Evolutionary conservation across 1,140 invertebrate species (phyloP).

Genomic region (Cyclina sinensis): DNA sequence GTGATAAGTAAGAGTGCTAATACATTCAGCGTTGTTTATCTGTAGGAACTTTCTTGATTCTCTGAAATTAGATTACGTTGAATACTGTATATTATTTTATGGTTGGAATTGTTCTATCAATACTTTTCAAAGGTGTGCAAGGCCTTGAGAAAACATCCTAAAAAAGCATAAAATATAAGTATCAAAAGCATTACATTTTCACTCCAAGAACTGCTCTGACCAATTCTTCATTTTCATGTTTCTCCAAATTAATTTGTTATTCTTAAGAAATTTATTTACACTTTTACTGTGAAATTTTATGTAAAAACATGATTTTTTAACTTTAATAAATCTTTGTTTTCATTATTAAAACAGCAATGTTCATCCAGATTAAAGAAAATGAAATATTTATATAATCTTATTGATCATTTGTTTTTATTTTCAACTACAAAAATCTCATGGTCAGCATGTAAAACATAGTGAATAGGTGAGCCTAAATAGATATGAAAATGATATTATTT

Average conservation of each 20-base stretch:
- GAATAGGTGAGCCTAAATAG: too few species aligned
- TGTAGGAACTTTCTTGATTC: neutral
- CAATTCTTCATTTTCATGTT: neutral
- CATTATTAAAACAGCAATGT: slow-evolving; percentile 24
- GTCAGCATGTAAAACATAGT: too few species aligned
- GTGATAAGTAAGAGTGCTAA: slow-evolving; percentile 53
- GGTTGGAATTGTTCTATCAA: neutral
- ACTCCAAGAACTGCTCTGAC: neutral
- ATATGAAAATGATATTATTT: too few species aligned
- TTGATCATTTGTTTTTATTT: neutral
- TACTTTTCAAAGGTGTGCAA: too few species aligned
- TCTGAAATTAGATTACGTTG: neutral
- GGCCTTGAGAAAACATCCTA: too few species aligned
- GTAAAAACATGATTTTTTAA: neutral
- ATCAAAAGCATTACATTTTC: neutral
- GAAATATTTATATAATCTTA: slow-evolving; percentile 10
- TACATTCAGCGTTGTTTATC: neutral
- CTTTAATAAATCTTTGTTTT: neutral
- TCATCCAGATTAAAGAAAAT: slow-evolving; percentile 27
- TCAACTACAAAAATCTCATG: too few species aligned
- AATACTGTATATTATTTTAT: neutral
- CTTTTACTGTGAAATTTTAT: too few species aligned
- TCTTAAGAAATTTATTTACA: too few species aligned
- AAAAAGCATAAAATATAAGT: neutral
- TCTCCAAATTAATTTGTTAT: neutral